These are phyloP conservation scores for Diadegma fenestrale DNA, from an alignment of 2,888 invertebrate species.

Conservation along the genomic window DNA sequence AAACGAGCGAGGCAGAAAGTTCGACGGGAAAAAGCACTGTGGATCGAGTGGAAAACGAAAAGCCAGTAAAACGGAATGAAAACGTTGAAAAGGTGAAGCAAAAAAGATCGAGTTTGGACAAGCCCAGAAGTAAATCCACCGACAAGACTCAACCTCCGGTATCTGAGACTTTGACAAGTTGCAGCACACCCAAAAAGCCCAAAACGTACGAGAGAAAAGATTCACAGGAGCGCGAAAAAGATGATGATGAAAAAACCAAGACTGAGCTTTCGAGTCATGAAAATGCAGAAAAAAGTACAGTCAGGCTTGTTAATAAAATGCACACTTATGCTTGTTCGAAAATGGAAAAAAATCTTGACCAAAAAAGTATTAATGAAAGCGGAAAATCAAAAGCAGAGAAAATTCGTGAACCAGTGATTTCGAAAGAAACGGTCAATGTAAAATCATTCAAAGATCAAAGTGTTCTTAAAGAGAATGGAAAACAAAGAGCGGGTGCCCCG, in stretches of 20 bases:
- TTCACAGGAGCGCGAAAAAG: not conserved
- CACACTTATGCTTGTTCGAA: slow-evolving; percentile 10
- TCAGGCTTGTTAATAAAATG: not conserved
- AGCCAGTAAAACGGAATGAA: not conserved
- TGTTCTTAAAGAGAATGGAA: not conserved
- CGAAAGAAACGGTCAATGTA: not conserved
- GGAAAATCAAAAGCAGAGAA: not conserved
- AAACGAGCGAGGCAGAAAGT: not conserved
- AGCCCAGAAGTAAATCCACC: not conserved
- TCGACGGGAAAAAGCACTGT: not conserved
- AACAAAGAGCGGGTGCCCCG: not conserved
- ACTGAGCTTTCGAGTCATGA: not conserved
- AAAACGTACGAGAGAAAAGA: slow-evolving; percentile 27
- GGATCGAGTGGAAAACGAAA: not conserved
- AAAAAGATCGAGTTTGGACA: not conserved
- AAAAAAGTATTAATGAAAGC: not conserved
- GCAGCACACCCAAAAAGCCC: not conserved
- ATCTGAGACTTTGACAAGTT: not conserved
- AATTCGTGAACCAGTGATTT: not conserved
- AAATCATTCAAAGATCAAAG: not conserved
- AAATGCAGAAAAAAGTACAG: not conserved
- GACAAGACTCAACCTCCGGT: not conserved
- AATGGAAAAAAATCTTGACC: not conserved
- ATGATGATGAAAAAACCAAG: not conserved
- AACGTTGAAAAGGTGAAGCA: not conserved